These are phyloP conservation scores for Merluccius polli DNA, from an alignment of 2,797 vertebrate genomes.

Conservation along the genomic window DNA sequence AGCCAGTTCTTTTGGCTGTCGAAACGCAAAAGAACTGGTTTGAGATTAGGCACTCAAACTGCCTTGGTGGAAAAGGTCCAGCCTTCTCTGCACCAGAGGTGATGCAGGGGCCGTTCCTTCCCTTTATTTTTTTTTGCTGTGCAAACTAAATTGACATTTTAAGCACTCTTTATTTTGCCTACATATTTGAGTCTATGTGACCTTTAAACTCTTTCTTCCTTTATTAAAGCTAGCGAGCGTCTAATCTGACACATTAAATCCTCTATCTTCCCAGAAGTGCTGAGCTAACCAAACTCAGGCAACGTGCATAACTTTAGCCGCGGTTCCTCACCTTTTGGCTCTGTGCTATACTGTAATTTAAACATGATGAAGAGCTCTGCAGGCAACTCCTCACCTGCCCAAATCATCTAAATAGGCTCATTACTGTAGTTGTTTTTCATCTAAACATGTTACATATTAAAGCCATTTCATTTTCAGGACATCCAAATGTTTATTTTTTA, in stretches of 20 bases:
- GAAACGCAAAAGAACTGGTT: too few relatives aligned
- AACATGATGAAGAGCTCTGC: background rate
- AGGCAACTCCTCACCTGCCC: background rate
- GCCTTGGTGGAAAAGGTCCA: too few relatives aligned
- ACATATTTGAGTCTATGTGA: slow-evolving; percentile 21
- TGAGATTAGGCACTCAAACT: too few relatives aligned
- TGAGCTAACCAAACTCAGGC: slow-evolving; percentile 25
- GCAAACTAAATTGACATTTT: slow-evolving; percentile 23
- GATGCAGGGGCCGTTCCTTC: slow-evolving; percentile 14
- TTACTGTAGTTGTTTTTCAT: background rate
- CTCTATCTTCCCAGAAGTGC: slow-evolving; percentile 26
- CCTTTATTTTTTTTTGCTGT: slow-evolving; percentile 10
- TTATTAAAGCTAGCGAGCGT: slow-evolving; percentile 17
- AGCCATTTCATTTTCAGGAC: too few relatives aligned
- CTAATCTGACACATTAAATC: slow-evolving; percentile 33
- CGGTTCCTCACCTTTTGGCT: slow-evolving; percentile 7
- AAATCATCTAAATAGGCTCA: background rate
- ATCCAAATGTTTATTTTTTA: too few relatives aligned
- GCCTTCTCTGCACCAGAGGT: slow-evolving; percentile 9
- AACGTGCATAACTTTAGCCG: slow-evolving; percentile 5
- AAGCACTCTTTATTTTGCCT: slow-evolving; percentile 6
- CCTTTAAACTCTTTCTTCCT: slow-evolving; percentile 12
- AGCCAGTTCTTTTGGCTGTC: too few relatives aligned
- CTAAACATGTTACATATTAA: too few relatives aligned
- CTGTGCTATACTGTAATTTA: background rate